A percentile compares a stretch with the other conserved stretches of the same genome.
phyloP scores from a whole-genome alignment of 1,140 invertebrate genomes.

The Triops cancriformis region DNA sequence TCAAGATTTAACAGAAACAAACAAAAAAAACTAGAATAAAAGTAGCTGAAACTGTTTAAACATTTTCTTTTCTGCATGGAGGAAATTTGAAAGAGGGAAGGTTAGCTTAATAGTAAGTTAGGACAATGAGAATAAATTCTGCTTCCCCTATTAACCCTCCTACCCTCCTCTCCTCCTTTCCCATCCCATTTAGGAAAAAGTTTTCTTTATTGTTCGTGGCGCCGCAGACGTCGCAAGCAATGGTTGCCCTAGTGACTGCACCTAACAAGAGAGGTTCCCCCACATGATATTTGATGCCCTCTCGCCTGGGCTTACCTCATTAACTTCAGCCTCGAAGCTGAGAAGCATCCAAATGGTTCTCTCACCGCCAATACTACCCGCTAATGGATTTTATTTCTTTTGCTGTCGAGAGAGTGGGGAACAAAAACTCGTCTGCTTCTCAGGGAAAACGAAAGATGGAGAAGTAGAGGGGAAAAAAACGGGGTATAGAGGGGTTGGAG shows the following conservation, averaged over 20 bases:
- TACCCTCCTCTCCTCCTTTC: not conserved
- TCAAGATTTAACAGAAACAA: no score
- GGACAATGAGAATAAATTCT: not conserved
- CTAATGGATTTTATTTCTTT: conserved; percentile 14
- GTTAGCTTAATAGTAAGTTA: no score
- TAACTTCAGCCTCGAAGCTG: conserved; percentile 12
- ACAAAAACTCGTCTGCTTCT: conserved; percentile 4
- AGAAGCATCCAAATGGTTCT: conserved; percentile 13
- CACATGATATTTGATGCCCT: conserved; percentile 13
- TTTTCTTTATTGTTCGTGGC: not conserved
- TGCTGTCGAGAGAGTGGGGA: not conserved
- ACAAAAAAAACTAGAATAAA: no score
- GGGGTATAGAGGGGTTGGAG: no score
- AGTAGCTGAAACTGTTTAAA: no score
- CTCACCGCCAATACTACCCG: conserved; percentile 8
- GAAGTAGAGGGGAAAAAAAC: not conserved
- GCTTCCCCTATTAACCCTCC: not conserved
- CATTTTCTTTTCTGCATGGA: no score
- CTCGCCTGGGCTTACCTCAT: conserved; percentile 8
- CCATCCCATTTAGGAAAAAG: not conserved
- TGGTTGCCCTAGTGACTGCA: conserved; percentile 3
- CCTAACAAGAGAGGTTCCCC: not conserved
- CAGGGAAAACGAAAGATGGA: not conserved
- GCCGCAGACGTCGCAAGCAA: conserved; percentile 1
- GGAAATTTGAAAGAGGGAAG: no score